These are phyloP conservation scores for Mus spicilegus DNA, from an alignment of 2,113 vertebrate genomes.

Conservation along the genomic window DNA sequence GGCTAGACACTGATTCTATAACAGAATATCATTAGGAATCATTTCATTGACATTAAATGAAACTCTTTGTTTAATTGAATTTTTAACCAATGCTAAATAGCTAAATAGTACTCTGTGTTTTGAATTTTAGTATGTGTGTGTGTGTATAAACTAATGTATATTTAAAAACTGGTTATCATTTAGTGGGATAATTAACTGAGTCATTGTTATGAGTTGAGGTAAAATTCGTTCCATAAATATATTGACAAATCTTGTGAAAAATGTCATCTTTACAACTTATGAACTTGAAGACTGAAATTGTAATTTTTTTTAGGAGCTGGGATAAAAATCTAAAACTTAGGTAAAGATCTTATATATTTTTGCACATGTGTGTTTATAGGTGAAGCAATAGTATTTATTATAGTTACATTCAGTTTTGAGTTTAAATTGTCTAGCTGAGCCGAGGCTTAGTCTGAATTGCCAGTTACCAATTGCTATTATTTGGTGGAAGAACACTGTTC, in stretches of 20 bases:
- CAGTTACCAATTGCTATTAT: neutral
- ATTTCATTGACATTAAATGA: conserved; percentile 6
- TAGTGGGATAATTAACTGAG: conserved; percentile 76
- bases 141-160: neutral
- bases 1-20: neutral
- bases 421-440: conserved; percentile 43
- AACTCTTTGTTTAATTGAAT: conserved; percentile 40
- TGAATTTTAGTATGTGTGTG: conserved; percentile 24
- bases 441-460: conserved; percentile 47
- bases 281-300: conserved; percentile 85
- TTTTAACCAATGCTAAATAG: conserved; percentile 58
- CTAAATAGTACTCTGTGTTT: conserved; percentile 56
- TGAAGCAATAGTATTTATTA: conserved; percentile 45
- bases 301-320: conserved; percentile 53
- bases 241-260: conserved; percentile 85
- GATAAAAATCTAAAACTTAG: conserved; percentile 53
- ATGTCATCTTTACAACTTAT: conserved; percentile 80
- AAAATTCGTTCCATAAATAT: conserved; percentile 83
- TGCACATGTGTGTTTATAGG: conserved; percentile 48
- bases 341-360: conserved; percentile 28
- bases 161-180: conserved; percentile 77
- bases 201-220: conserved; percentile 80
- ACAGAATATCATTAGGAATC: neutral
- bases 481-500: neutral
- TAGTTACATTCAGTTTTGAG: conserved; percentile 43